Percentiles rank a stretch among this genome's conserved stretches.
These are phyloP conservation scores for Elgaria multicarinata DNA, from an alignment of 2,113 vertebrate genomes.

Conservation along the genomic window DNA sequence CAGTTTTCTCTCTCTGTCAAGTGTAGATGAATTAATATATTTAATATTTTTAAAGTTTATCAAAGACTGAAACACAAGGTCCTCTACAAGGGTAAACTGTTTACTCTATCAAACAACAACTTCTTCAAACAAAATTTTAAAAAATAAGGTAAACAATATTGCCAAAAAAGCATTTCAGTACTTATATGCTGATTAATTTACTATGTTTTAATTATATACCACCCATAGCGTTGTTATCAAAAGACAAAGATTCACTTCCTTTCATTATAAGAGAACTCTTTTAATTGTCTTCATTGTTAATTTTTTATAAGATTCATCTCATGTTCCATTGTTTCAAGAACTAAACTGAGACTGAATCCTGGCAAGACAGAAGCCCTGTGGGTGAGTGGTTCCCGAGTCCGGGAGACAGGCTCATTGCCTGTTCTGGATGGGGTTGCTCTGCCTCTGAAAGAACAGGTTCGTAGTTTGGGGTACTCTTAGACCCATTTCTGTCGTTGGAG, in stretches of 20 bases:
- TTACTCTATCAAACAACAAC: background rate
- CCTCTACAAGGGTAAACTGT: constrained; percentile 1
- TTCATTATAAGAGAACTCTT: constrained; percentile 44
- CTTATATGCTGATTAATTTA: constrained; percentile 15
- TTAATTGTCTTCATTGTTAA: constrained; percentile 47
- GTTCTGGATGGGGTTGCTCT: no score
- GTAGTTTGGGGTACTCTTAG: no score
- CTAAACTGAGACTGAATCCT: no score
- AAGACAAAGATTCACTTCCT: background rate
- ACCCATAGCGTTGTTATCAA: constrained; percentile 9
- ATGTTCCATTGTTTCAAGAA: constrained; percentile 35
- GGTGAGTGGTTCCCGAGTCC: no score
- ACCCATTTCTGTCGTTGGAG: no score
- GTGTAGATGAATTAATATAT: background rate
- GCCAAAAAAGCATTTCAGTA: background rate
- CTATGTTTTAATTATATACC: constrained; percentile 11
- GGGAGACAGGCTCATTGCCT: no score
- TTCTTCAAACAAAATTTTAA: background rate
- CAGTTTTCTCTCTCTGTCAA: background rate
- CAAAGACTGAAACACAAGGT: background rate
- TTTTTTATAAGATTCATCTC: constrained; percentile 34
- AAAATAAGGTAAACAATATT: background rate
- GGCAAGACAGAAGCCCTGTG: no score
- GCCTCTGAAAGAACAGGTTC: no score
- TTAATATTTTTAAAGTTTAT: background rate